These are phyloP conservation scores for Paedocypris micromegethes DNA, from an alignment of 2,797 vertebrate species.

Conservation along the genomic window DNA sequence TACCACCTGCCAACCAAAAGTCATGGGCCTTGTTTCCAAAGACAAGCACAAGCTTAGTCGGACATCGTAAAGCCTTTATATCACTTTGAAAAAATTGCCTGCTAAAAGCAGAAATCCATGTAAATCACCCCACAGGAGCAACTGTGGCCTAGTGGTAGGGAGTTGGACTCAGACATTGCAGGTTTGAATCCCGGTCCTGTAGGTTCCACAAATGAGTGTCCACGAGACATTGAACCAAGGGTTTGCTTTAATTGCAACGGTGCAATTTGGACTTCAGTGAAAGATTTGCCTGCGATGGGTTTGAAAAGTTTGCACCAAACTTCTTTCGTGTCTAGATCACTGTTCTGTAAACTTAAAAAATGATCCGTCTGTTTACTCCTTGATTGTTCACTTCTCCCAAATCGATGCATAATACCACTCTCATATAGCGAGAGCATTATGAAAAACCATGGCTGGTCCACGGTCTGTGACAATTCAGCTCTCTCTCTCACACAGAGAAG, in stretches of 20 bases:
- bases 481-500: slow-evolving; percentile 26
- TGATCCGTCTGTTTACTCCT: neutral
- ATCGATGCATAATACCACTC: slow-evolving; percentile 37
- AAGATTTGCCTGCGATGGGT: no score
- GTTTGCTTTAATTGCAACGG: no score
- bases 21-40: no score
- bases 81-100: neutral
- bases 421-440: slow-evolving; percentile 39
- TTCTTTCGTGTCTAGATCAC: no score
- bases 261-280: no score
- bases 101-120: neutral
- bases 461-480: slow-evolving; percentile 27
- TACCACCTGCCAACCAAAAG: no score
- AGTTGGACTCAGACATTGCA: no score
- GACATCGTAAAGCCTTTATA: neutral
- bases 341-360: neutral
- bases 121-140: neutral
- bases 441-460: slow-evolving; percentile 25
- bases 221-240: no score
- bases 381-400: slow-evolving; percentile 37
- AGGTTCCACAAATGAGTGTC: no score
- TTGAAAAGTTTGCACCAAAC: no score
- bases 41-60: neutral
- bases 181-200: no score
- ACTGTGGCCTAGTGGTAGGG: neutral